Percentiles rank a stretch among this genome's conserved stretches.
These are phyloP conservation scores for Enteromius anoplus DNA, from an alignment of 2,797 vertebrate genomes.

Conservation along the genomic window DNA sequence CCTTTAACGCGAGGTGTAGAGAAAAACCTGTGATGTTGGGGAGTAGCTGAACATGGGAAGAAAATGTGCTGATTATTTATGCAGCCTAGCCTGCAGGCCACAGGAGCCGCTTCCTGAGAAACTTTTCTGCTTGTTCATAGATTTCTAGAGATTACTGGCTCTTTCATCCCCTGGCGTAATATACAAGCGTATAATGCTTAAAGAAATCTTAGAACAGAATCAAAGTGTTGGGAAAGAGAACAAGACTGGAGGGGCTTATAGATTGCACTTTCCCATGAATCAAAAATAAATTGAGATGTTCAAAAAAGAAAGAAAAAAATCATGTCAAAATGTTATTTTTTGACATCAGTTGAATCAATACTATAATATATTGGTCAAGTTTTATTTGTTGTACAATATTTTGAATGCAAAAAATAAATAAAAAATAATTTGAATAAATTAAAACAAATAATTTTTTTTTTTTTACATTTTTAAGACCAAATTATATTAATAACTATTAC, in stretches of 20 bases:
- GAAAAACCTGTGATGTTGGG: slow-evolving; percentile 10
- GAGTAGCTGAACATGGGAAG: slow-evolving; percentile 25
- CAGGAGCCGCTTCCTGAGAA: slow-evolving; percentile 1
- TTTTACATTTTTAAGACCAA: too few relatives aligned
- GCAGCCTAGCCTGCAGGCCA: slow-evolving; percentile 5
- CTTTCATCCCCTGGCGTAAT: not conserved
- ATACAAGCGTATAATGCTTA: not conserved
- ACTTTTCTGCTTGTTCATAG: slow-evolving; percentile 3
- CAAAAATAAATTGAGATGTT: not conserved
- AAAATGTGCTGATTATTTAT: slow-evolving; percentile 19
- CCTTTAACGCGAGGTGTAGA: slow-evolving; percentile 8
- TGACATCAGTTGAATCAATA: not conserved
- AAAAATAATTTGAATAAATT: too few relatives aligned
- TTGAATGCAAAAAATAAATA: too few relatives aligned
- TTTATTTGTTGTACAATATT: not conserved
- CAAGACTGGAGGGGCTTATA: not conserved
- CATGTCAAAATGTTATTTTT: too few relatives aligned
- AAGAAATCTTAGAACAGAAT: not conserved
- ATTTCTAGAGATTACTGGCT: not conserved
- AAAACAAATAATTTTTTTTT: too few relatives aligned
- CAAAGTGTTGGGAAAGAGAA: not conserved
- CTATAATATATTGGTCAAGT: not conserved
- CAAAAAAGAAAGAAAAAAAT: not conserved
- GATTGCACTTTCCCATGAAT: not conserved
- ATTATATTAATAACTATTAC: too few relatives aligned